Conservation (phyloP, 2,888 invertebrate species). For the Lasiommata megera region DNA sequence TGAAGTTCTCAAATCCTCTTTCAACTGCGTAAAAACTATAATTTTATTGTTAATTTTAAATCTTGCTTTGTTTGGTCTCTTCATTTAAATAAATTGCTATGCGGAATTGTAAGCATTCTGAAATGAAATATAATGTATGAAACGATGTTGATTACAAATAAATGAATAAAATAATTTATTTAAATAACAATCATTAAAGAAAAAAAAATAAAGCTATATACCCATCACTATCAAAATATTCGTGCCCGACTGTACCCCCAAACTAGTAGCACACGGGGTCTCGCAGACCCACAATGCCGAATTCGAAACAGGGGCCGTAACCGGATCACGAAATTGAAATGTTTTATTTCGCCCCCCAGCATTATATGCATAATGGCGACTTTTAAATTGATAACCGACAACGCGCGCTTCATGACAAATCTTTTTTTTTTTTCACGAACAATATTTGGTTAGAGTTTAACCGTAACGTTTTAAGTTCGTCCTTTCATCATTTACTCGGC, state of each 20-base stretch:
- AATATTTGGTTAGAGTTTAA: slow-evolving; percentile 75
- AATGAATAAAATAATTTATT: too few species aligned
- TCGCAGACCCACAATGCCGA: slow-evolving; percentile 76
- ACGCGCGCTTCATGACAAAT: slow-evolving; percentile 66
- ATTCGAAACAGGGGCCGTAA: slow-evolving; percentile 70
- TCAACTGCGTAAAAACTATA: too few species aligned
- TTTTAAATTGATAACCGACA: slow-evolving; percentile 78
- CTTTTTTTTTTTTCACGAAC: slow-evolving; percentile 44
- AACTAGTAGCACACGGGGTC: slow-evolving; percentile 73
- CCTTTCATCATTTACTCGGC: slow-evolving; percentile 37
- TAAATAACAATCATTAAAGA: too few species aligned
- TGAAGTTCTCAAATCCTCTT: too few species aligned
- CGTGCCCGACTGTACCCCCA: slow-evolving; percentile 39
- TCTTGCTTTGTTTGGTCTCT: too few species aligned
- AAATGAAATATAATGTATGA: too few species aligned
- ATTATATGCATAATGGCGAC: slow-evolving; percentile 71
- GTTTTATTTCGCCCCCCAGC: slow-evolving; percentile 73
- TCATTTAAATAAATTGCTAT: too few species aligned
- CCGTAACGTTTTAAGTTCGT: slow-evolving; percentile 62
- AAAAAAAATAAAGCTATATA: too few species aligned
- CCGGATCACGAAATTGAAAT: slow-evolving; percentile 81
- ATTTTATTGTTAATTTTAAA: too few species aligned
- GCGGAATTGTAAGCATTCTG: too few species aligned
- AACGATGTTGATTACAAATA: too few species aligned
- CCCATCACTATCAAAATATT: not conserved